Base-by-base conservation (phyloP, 1,140 invertebrate genomes). In the Oppia nitens region DNA sequence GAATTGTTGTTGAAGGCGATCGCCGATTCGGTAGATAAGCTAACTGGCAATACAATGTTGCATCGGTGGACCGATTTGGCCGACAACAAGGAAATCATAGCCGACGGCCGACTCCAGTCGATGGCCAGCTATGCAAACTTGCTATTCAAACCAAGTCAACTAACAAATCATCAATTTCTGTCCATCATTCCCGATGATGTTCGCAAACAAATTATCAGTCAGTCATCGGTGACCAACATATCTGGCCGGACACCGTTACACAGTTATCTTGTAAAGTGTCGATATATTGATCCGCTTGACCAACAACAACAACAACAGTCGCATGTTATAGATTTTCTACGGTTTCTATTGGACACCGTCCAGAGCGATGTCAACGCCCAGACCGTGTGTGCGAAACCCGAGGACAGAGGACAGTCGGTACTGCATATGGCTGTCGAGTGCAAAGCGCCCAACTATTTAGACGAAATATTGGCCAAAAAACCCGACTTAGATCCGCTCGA, bases 401-500 rank as follows among this genome's bases (percentile, higher is more conserved):
- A 51, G 14, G 27, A 28, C n/a, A n/a, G 45, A 14, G 21, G 4
- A 4, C 6, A 23, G 14, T 69, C 68, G 20, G 64, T 66, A 11
- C 54, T 71, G 1, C 71, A 73, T 57, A 64, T 73, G 28, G 55
- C 64, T 70, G 67, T 62, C 65, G 17, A 54, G 64, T 57, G 66
- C 63, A 23, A 59, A 51, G 27, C 62, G 61, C 45, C 66, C 63
- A 11, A 32, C 28, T 68, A 65, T 14, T 60, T 72, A 23, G 60
- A 66, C 14, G 58, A 70, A 2, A 47, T 73, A n/a, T 63, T 73
- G 23, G 54, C 60, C 2, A 65, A 68, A 26, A 66, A 68, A 48
- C 70, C 71, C 25, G 62, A 69, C 47, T 55, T 71, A 3, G 70
- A 72, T 53, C 52, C 60, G n/a, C 60, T 60, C 28, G 67, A 73